Evolutionary conservation across 2,797 vertebrate genomes (phyloP), one percentile per base, ranked within the genome.

Genomic region (Telmatherina bonti): DNA sequence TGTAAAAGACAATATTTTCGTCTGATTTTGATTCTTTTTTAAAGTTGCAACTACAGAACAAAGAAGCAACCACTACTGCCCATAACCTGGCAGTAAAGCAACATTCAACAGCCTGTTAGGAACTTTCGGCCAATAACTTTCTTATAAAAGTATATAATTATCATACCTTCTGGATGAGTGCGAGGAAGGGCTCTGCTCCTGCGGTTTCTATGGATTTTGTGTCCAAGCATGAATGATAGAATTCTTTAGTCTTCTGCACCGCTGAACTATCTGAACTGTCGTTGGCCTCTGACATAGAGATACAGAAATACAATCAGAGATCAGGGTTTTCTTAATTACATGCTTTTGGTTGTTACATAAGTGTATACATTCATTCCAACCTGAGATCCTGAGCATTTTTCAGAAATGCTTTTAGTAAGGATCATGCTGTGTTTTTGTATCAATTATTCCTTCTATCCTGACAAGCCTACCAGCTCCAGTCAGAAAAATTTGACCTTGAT

Each of bases 191-290:
- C 62, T 95, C 85, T 62, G 82, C 78, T 60, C 96, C 96, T 57
- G 86, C 88, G 0, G 82, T 90, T 56, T 97, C 94, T 80, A 96
- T 94, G 64, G 60, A 88, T 61, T 74, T 79, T 2, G 84, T 95
- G 80, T 96, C 90, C 95, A 97, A 93, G 79, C 97, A 99, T 74
- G 95, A 95, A 16, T 0, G 86, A 85, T 96, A 98, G 91, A 97
- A 98, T 5, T 45, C 79, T 76, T 90, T 91, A 59, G 95, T 94
- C 86, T 97, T 98, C 83, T 95, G 89, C 47, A 93, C 91, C 3
- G 94, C 94, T 74, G 93, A 93, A 55, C 80, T 82, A 18, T 0
- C 10, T 0, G 31, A 30, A 9, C 30, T 27, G 62, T 62, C 35
- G 1, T 83, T 81, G 62, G 87, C 85, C 62, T 87, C 92, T 92